Conservation (phyloP, 64 coral and sea anemone genomes). For the Porites lutea region DNA sequence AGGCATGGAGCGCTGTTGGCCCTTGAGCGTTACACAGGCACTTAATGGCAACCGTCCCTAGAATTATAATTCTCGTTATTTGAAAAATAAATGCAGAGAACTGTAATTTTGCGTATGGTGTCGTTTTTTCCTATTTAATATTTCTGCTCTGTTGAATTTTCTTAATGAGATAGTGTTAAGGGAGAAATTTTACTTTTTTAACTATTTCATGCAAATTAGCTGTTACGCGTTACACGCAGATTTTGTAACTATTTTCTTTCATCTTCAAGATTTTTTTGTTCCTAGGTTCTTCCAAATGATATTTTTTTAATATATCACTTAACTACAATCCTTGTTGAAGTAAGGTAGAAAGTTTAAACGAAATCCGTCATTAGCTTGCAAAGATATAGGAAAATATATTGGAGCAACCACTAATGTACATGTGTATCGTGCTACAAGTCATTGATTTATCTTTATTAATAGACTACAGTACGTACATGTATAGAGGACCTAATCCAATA, state of each 20-base stretch:
- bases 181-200: constrained; percentile 45
- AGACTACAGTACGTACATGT: no score
- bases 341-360: constrained; percentile 23
- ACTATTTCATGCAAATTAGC: constrained; percentile 45
- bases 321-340: constrained; percentile 17
- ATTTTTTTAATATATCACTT: constrained; percentile 7
- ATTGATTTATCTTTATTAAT: no score
- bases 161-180: background rate
- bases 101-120: constrained; percentile 8
- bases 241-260: constrained; percentile 20
- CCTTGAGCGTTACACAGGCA: constrained; percentile 5
- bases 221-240: constrained; percentile 59
- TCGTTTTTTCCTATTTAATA: constrained; percentile 17
- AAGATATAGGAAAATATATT: constrained; percentile 49
- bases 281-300: background rate
- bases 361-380: background rate
- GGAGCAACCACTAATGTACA: constrained; percentile 21
- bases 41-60: background rate
- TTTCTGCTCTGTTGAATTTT: constrained; percentile 31
- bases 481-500: no score
- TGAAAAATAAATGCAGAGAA: constrained; percentile 30
- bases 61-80: constrained; percentile 4
- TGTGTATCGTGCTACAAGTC: constrained; percentile 22
- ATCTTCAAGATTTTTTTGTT: constrained; percentile 5
- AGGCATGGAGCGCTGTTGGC: background rate